These are phyloP conservation scores for Apostichopus japonicus DNA, from an alignment of 35 echinoderm and acorn worm species.

Conservation along the genomic window DNA sequence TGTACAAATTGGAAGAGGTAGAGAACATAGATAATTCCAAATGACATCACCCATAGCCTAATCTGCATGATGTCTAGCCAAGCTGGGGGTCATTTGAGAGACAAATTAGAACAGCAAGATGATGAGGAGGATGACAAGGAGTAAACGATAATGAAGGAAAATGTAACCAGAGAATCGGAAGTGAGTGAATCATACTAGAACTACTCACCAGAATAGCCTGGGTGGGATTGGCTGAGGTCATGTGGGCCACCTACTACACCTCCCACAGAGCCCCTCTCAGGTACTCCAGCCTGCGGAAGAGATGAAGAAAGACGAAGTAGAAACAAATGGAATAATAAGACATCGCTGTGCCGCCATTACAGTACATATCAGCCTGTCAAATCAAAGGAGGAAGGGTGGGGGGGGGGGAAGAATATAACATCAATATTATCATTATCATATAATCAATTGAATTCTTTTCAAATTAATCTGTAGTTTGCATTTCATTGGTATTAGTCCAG, in stretches of 20 bases:
- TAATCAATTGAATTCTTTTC: too few species aligned
- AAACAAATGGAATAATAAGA: neutral
- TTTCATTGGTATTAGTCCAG: too few species aligned
- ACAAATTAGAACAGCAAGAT: neutral
- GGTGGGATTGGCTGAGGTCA: conserved; percentile 43
- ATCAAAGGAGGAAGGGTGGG: too few species aligned
- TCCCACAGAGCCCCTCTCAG: conserved; percentile 36
- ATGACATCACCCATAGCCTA: neutral
- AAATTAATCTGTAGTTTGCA: too few species aligned
- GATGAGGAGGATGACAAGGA: neutral
- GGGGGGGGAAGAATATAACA: too few species aligned
- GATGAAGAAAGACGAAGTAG: neutral
- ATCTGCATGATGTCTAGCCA: conserved; percentile 3
- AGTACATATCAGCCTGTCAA: too few species aligned
- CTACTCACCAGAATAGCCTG: conserved; percentile 41
- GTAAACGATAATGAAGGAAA: neutral
- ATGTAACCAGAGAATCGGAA: neutral
- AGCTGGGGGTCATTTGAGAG: conserved; percentile 32
- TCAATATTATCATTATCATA: too few species aligned
- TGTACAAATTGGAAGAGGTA: too few species aligned
- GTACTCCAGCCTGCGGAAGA: conserved; percentile 34
- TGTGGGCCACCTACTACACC: conserved; percentile 49
- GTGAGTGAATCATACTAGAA: neutral
- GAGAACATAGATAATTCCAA: neutral
- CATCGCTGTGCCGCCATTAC: too few species aligned